Base-by-base conservation (phyloP, 2,888 invertebrate species). In the Leptinotarsa tumamoca region DNA sequence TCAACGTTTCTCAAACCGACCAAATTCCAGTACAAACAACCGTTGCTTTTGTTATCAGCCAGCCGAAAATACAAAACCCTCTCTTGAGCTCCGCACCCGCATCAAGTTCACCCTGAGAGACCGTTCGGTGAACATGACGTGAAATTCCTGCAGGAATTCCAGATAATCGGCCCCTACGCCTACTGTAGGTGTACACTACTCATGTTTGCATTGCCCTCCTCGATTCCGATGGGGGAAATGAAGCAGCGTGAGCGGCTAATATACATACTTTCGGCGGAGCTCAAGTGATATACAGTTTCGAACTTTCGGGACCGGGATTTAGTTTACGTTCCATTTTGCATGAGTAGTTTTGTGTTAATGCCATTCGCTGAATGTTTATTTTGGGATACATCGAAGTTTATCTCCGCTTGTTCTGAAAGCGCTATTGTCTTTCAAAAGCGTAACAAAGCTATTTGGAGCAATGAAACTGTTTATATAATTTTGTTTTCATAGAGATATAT, bases 291-390 rank as follows among this genome's bases (percentile, higher is more conserved):
- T 43, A 63, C n/a, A 43, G 63, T 63, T 43, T 3, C 63, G n/a
- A 63, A 63, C 63, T 63, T 63, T 43, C 14, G 43, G 63, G 63
- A 43, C 43, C 33, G 63, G 63, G 63, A 63, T 43, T 63, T 63
- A 63, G 63, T 63, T 63, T n/a, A 63, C 63, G 33, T 63, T 63
- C n/a, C 63, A 63, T 63, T 63, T 43, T 63, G 63, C 63, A 63
- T 63, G 63, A 63, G 63, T 63, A 63, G 63, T 63, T 63, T 63
- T n/a, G 63, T n/a, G 63, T 33, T 63, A n/a, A 43, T 63, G 27
- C 63, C 33, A n/a, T 43, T 27, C 14, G 10, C 43, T n/a, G 63
- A 63, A 43, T 63, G 63, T 63, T 63, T 63, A 33, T 43, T 63
- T n/a, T n/a, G 13, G 43, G 7, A n/a, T 43, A 63, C 7, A 43